These are phyloP conservation scores for Sandelia bainsii DNA, from an alignment of 2,797 vertebrate species.

Conservation along the genomic window DNA sequence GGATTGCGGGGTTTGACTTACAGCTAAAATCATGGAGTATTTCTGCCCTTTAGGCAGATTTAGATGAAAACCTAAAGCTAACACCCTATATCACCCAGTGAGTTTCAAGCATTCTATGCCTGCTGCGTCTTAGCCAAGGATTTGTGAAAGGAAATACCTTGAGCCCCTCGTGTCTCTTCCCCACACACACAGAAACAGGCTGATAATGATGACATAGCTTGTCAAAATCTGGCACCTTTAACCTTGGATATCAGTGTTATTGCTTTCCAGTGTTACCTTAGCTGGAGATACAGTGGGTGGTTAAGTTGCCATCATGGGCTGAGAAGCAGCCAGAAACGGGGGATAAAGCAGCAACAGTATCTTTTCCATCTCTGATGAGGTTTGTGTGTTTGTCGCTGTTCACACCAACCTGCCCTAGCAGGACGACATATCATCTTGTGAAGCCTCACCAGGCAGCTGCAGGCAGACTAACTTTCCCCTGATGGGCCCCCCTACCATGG, in stretches of 20 bases:
- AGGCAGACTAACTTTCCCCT: slow-evolving; percentile 35
- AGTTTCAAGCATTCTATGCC: slow-evolving; percentile 52
- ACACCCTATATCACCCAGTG: slow-evolving; percentile 60
- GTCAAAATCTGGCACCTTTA: slow-evolving; percentile 76
- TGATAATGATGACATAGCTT: slow-evolving; percentile 75
- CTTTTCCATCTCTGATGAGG: slow-evolving; percentile 57
- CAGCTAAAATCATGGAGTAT: slow-evolving; percentile 57
- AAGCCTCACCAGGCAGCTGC: slow-evolving; percentile 53
- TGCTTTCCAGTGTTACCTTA: slow-evolving; percentile 57
- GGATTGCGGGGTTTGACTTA: slow-evolving; percentile 65
- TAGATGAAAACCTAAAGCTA: slow-evolving; percentile 67
- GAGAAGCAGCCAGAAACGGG: slow-evolving; percentile 45
- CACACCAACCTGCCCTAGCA: slow-evolving; percentile 20
- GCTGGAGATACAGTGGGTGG: slow-evolving; percentile 62
- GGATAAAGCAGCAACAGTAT: slow-evolving; percentile 59
- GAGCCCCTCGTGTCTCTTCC: slow-evolving; percentile 43
- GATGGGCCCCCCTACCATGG: slow-evolving; percentile 40
- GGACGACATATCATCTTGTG: slow-evolving; percentile 31
- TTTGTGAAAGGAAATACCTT: slow-evolving; percentile 71
- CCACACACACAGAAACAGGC: slow-evolving; percentile 48
- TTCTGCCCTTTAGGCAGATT: slow-evolving; percentile 77
- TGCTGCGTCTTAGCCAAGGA: slow-evolving; percentile 56
- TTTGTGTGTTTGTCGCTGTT: slow-evolving; percentile 6
- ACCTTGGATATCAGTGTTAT: slow-evolving; percentile 68
- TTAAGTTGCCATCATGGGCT: slow-evolving; percentile 67